Base-by-base conservation (phyloP, 2,113 vertebrate genomes). In the Anhinga rufa region DNA sequence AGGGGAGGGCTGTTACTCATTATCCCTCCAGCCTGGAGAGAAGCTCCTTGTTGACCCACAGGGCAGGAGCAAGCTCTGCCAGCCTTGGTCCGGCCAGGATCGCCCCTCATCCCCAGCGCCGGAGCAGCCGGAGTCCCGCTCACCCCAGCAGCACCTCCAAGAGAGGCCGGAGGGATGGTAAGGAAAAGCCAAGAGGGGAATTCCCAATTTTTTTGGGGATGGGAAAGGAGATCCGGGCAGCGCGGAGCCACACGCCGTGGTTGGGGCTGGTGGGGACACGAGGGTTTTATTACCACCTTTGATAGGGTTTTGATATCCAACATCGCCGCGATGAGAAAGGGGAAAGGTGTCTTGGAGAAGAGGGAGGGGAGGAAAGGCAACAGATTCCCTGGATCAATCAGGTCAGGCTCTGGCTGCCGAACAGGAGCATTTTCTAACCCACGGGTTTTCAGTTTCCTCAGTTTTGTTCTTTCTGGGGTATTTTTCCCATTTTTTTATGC, bases 1-100 rank as follows among this genome's bases (percentile, higher is more conserved):
- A 36, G 68, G 85, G 46, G 3, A 52, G 42, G 29, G 85, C 61
- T 72, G 95, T 96, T 97, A 97, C 4, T 97, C 94, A 96, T 97
- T 97, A 94, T 48, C 92, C 58, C 40, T 55, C 51, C 69, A 38
- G 79, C 36, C 40, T n/a, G n/a, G 6, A 8, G 64, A 46, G 58
- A n/a, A 68, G 65, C 36, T 76, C 80, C 58, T 68, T 9, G 10
- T 19, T 65, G 78, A 84, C 62, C 81, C 57, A 4, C n/a, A 20
- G 48, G 20, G 8, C 72, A 44, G 79, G 46, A 55, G 9, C 13
- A 24, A 54, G 34, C 48, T 57, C 61, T 38, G 1, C 17, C 79
- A 81, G 57, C 57, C 52, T 71, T 38, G 46, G 4, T 25, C 17
- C 1, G 2, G 8, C 31, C 38, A 7, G 38, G 64, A 71, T 52